These are phyloP conservation scores for Colletes collaris DNA, from an alignment of 2,888 invertebrate species.

Conservation along the genomic window DNA sequence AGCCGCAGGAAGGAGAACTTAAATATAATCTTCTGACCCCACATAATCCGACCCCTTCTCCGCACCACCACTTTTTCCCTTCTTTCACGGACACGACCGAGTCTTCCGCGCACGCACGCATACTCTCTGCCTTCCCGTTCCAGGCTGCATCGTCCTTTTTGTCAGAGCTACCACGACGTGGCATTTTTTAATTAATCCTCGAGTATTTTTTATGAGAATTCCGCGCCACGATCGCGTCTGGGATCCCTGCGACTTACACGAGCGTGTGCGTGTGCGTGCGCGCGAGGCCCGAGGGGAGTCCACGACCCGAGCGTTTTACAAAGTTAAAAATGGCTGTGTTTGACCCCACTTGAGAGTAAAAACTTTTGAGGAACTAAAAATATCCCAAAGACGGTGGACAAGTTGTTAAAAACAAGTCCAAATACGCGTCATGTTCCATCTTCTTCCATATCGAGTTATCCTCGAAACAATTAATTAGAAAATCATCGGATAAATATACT, in stretches of 20 bases:
- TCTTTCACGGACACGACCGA: slow-evolving; percentile 15
- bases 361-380: too few species aligned
- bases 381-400: too few species aligned
- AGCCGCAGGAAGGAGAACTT: slow-evolving; percentile 66
- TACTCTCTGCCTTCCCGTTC: slow-evolving; percentile 15
- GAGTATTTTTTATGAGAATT: slow-evolving; percentile 78
- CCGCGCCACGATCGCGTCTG: slow-evolving; percentile 70
- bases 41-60: slow-evolving; percentile 56
- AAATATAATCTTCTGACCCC: slow-evolving; percentile 70
- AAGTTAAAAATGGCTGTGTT: too few species aligned
- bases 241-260: slow-evolving; percentile 41
- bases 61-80: not conserved
- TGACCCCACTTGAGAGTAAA: too few species aligned
- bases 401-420: too few species aligned
- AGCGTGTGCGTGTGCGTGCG: slow-evolving; percentile 4
- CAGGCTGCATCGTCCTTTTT: slow-evolving; percentile 36
- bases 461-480: too few species aligned
- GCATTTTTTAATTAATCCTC: slow-evolving; percentile 80
- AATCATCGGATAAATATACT: too few species aligned
- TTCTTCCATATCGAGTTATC: too few species aligned
- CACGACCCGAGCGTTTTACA: not conserved
- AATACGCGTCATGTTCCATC: too few species aligned
- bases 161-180: slow-evolving; percentile 60
- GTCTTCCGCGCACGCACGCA: slow-evolving; percentile 5
- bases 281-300: not conserved